Evolutionary conservation across 2,113 vertebrate genomes (phyloP), one percentile per base, ranked within the genome.

Genomic region (Arothron firmamentum): DNA sequence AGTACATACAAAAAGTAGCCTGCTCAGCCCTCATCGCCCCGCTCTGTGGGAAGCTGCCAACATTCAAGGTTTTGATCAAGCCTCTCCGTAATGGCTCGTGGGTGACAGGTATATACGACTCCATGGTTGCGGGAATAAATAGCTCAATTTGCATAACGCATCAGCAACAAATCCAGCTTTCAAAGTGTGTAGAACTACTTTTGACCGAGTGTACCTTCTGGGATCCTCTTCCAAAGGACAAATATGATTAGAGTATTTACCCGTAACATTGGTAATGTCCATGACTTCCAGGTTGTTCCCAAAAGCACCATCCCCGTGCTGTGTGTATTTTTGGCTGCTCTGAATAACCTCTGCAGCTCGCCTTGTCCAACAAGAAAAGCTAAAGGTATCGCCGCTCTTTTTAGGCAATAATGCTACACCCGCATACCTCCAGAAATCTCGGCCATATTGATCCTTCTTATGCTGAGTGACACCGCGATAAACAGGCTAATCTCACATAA

Each of bases 401-500:
- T 82, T 67, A 77, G 70, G 58, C 53, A 73, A 80, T 78, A 62
- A 74, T n/a, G 52, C 68, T 65, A 59, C 62, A 67, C 62, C 53
- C 71, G 58, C 63, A 79, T 86, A 74, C 79, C 68, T 65, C 61
- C 52, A 60, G 70, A 82, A 82, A 84, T 81, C 76, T 55, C 45
- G 76, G 74, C 60, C 69, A 56, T 82, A 85, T 87, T 81, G 84
- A 88, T 88, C 80, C 74, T 74, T 69, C 67, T 58, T 46, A 59
- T 80, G 68, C 82, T 53, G 56, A 70, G 62, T 56, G 54, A 75
- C 77, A 63, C 66, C 1, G 65, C 79, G 72, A 80, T 84, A 79
- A 85, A 88, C 70, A 77, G 74, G 78, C 84, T 85, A 86, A 85
- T 88, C 78, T 85, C 64, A 84, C 82, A 88, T 80, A 86, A 87